Evolutionary conservation across 1,140 invertebrate genomes (phyloP).

Genomic region (Dermatophagoides farinae): DNA sequence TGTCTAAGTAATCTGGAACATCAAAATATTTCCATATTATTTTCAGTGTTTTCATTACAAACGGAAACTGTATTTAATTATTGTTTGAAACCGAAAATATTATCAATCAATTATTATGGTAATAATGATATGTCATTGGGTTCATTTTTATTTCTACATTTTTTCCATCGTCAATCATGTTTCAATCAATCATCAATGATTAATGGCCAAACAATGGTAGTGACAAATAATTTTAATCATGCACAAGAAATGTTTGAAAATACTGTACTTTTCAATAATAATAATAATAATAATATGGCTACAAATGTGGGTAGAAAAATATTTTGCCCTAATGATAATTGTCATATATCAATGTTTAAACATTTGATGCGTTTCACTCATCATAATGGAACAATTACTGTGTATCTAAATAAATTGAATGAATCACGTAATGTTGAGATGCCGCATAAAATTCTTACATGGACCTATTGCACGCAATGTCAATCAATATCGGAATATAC

Average conservation of each 20-base stretch:
- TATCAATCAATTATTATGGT: constrained; percentile 86
- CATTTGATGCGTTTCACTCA: constrained; percentile 69
- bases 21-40: constrained; percentile 65
- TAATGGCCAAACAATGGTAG: neutral
- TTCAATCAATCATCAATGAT: constrained; percentile 28
- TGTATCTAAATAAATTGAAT: constrained; percentile 37
- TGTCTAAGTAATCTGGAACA: constrained; percentile 66
- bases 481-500: constrained; percentile 44
- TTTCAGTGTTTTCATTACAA: constrained; percentile 69
- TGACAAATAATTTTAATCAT: neutral
- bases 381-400: constrained; percentile 47
- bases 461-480: constrained; percentile 62
- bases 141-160: constrained; percentile 76
- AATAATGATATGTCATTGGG: constrained; percentile 82
- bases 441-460: constrained; percentile 40
- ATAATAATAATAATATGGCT: neutral
- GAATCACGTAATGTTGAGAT: constrained; percentile 13
- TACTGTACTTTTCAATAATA: neutral
- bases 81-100: constrained; percentile 68
- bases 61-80: constrained; percentile 60
- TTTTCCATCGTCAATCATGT: constrained; percentile 35
- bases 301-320: neutral
- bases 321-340: constrained; percentile 50
- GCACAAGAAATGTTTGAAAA: neutral
- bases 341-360: constrained; percentile 61